These are phyloP conservation scores for Drosophila mayri DNA, from an alignment of 1,140 invertebrate genomes.

Conservation along the genomic window DNA sequence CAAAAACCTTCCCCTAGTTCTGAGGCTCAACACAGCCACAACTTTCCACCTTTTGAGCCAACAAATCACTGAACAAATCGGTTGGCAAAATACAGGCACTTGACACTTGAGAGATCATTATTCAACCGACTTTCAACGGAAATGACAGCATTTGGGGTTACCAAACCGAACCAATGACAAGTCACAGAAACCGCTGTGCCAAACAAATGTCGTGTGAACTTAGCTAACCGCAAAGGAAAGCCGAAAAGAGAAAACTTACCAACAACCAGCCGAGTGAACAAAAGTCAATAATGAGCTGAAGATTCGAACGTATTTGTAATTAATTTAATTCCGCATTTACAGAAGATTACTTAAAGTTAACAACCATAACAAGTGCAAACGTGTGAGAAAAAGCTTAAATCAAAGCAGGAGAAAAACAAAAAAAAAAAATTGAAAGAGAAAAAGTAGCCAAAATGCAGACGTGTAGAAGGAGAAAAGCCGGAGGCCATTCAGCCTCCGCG, in stretches of 20 bases:
- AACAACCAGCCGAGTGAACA: conserved; percentile 21
- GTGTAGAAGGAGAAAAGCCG: conserved; percentile 71
- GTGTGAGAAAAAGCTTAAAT: conserved; percentile 64
- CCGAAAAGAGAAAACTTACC: conserved; percentile 29
- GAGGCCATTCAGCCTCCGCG: conserved; percentile 36
- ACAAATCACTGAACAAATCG: conserved; percentile 34
- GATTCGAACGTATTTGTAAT: conserved; percentile 19
- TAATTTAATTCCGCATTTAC: conserved; percentile 49
- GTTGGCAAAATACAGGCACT: conserved; percentile 31
- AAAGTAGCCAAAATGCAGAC: conserved; percentile 64
- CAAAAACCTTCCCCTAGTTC: neutral
- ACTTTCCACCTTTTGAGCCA: conserved; percentile 19
- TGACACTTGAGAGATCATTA: conserved; percentile 44
- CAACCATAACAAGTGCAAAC: conserved; percentile 67
- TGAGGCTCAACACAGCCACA: neutral
- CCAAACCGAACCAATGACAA: conserved; percentile 59
- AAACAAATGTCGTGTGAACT: conserved; percentile 66
- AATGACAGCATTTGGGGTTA: conserved; percentile 68
- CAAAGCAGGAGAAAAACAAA: conserved; percentile 27
- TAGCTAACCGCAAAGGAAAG: conserved; percentile 25
- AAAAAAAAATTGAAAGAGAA: conserved; percentile 14
- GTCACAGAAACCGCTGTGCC: conserved; percentile 52
- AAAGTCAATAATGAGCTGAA: conserved; percentile 49
- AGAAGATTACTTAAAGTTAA: conserved; percentile 55
- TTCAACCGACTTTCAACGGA: conserved; percentile 70